These are phyloP conservation scores for Diadegma fenestrale DNA, from an alignment of 2,888 invertebrate genomes.

Conservation along the genomic window DNA sequence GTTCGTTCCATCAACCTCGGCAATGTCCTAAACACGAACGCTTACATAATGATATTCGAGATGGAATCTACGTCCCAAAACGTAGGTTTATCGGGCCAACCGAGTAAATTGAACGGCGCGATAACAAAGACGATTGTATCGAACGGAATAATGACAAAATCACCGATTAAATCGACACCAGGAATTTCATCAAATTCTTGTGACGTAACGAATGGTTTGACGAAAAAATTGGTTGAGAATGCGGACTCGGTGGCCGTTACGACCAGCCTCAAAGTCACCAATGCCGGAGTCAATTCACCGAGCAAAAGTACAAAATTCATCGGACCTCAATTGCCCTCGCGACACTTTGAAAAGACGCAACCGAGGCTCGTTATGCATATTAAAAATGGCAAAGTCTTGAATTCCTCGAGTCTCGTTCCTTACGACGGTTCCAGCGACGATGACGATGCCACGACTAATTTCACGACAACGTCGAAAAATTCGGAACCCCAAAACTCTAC, in stretches of 20 bases:
- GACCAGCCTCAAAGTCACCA: slow-evolving; percentile 43
- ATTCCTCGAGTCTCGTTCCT: slow-evolving; percentile 81
- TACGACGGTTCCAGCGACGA: slow-evolving; percentile 83
- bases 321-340: slow-evolving; percentile 80
- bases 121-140: slow-evolving; percentile 79
- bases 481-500: slow-evolving; percentile 18
- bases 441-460: slow-evolving; percentile 73
- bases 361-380: slow-evolving; percentile 77
- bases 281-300: slow-evolving; percentile 47
- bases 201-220: slow-evolving; percentile 60
- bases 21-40: slow-evolving; percentile 93
- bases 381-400: slow-evolving; percentile 79
- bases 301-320: slow-evolving; percentile 77
- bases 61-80: slow-evolving; percentile 85
- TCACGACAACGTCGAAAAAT: slow-evolving; percentile 21
- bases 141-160: slow-evolving; percentile 73
- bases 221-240: slow-evolving; percentile 60
- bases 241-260: slow-evolving; percentile 34
- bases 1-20: slow-evolving; percentile 91
- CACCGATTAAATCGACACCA: slow-evolving; percentile 73
- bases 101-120: slow-evolving; percentile 77
- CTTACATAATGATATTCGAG: slow-evolving; percentile 97
- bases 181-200: slow-evolving; percentile 47
- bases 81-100: slow-evolving; percentile 69
- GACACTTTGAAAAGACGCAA: slow-evolving; percentile 77